Evolutionary conservation across 2,113 vertebrate species (phyloP), one percentile per base, ranked within the genome.

Genomic region (Callionymus lyra): DNA sequence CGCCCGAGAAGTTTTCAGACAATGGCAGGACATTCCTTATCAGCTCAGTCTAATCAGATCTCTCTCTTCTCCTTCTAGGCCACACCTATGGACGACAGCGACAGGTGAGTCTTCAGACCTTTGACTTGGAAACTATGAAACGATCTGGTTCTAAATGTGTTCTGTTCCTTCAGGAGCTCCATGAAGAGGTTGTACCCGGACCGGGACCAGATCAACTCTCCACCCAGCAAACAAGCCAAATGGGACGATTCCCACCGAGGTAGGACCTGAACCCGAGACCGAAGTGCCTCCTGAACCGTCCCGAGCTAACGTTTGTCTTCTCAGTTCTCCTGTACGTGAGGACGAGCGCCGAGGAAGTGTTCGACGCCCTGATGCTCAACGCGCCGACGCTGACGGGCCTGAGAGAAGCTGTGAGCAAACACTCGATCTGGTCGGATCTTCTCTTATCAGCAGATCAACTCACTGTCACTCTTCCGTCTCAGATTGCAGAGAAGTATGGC

Each of bases 401-500:
- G 27, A 84, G 85, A 60, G 90, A 89, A 57, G 95, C 95, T 65
- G 94, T 99, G 62, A 91, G 92, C 82, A 17, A 10, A 6, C 21
- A 27, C 21, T 27, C 4, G 21, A 27, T 27, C 44, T 37, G 19
- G n/a, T n/a, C n/a, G n/a, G n/a, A n/a, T 53, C 37, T 12, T 45
- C 36, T 63, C 31, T 0, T 45, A 1, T 53, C 21, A 27, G 4
- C 21, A 27, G 16, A 9, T 17, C 6, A 17, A 33, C 11, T 17
- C 27, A 18, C 34, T 32, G 11, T 44, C 8, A 45, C 10, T 19
- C 41, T 55, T 58, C 48, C 53, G 21, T 53, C 74, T 82, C 75
- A 99, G 95, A 92, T 99, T 82, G 98, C 95, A 72, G 90, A 97
- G 82, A 99, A 98, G 76, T 99, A 98, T 0, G 87, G 90, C n/a